Conservation (phyloP, 2,888 invertebrate genomes). For the Cheilosia scutellata region DNA sequence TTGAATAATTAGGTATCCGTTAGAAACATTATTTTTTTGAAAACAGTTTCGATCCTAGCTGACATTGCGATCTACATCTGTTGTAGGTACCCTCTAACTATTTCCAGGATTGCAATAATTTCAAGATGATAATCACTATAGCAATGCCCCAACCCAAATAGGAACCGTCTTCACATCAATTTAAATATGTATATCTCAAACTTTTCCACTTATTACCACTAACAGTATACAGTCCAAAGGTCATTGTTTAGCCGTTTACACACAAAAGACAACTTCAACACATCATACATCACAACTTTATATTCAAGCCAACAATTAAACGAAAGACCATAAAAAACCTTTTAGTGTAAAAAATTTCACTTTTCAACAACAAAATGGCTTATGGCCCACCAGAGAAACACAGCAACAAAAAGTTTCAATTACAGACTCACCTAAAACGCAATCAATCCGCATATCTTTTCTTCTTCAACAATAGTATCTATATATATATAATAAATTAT, state of each 20-base stretch:
- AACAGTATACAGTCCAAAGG: conserved; percentile 31
- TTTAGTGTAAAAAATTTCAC: conserved; percentile 53
- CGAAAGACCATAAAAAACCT: conserved; percentile 14
- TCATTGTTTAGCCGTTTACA: not conserved
- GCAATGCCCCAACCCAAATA: not conserved
- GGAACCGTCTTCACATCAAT: not conserved
- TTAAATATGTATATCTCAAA: not conserved
- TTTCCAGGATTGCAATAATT: not conserved
- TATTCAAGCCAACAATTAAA: conserved; percentile 34
- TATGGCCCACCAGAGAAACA: conserved; percentile 12
- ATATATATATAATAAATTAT: not conserved
- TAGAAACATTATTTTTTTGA: no score
- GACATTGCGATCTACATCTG: no score
- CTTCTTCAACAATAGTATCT: conserved; percentile 25
- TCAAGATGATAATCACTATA: not conserved
- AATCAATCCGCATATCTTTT: conserved; percentile 66
- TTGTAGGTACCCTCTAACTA: not conserved
- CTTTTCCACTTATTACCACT: conserved; percentile 38
- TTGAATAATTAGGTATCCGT: no score
- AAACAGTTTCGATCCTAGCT: no score
- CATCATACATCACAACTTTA: conserved; percentile 52
- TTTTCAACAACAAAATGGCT: conserved; percentile 63
- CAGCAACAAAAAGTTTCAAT: conserved; percentile 46
- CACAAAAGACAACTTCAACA: conserved; percentile 21
- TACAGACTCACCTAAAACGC: conserved; percentile 70